Evolutionary conservation across 2,113 vertebrate genomes (phyloP).

Genomic region (Mormyrus lacerda): DNA sequence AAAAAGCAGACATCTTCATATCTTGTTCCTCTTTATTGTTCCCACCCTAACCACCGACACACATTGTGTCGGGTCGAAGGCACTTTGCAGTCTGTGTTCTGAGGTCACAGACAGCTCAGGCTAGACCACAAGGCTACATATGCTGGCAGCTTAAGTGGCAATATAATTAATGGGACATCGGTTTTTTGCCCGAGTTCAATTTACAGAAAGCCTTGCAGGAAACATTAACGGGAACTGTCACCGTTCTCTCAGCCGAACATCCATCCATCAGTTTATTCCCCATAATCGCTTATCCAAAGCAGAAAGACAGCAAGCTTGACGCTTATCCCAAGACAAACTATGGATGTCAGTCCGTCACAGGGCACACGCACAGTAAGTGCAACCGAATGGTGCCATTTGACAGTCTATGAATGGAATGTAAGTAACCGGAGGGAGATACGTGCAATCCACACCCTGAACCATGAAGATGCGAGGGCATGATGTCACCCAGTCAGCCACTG

Average conservation of each 20-base stretch:
- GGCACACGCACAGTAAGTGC: not conserved
- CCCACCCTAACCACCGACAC: not conserved
- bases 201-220: not conserved
- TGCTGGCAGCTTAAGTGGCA: not conserved
- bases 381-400: not conserved
- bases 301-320: not conserved
- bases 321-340: not conserved
- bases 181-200: not conserved
- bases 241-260: not conserved
- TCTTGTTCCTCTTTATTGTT: not conserved
- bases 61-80: not conserved
- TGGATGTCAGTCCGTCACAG: not conserved
- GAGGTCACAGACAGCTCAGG: not conserved
- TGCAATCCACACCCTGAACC: not conserved
- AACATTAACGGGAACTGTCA: not conserved
- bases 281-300: not conserved
- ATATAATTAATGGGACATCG: not conserved
- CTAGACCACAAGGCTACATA: not conserved
- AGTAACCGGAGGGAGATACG: not conserved
- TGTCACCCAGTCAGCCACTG: not conserved
- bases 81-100: not conserved
- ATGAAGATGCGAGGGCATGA: not conserved
- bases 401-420: not conserved
- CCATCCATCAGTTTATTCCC: not conserved
- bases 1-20: slow-evolving; percentile 9